Conservation (phyloP, 1,140 invertebrate species). For the Apis dorsata region DNA sequence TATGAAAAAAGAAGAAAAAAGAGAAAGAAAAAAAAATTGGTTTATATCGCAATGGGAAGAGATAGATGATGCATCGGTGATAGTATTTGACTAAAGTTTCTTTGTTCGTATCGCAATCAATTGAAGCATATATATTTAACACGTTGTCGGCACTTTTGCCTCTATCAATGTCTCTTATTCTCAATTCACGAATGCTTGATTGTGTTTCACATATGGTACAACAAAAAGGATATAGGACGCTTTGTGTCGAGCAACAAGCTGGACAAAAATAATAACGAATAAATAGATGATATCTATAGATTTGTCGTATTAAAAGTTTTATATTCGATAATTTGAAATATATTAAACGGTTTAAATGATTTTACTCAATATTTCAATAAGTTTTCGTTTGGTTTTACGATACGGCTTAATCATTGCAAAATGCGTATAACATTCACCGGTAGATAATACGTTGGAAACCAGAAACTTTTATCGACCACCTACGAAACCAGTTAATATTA, state of each 20-base stretch:
- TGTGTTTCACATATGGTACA: background rate
- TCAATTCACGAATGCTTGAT: slow-evolving; percentile 10
- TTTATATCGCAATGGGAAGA: no score
- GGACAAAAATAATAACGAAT: background rate
- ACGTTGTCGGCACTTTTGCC: slow-evolving; percentile 16
- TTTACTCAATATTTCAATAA: background rate
- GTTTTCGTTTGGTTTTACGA: background rate
- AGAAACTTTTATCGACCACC: background rate
- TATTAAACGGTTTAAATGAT: no score
- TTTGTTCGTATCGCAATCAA: slow-evolving; percentile 7
- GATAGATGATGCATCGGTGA: background rate
- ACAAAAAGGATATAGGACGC: background rate
- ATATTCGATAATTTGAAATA: no score
- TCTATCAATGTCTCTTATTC: slow-evolving; percentile 26
- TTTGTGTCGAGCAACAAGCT: background rate
- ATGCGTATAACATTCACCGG: background rate
- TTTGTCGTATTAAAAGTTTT: background rate
- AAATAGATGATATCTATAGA: background rate
- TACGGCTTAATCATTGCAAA: background rate
- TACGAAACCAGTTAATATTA: slow-evolving; percentile 14
- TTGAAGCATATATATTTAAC: slow-evolving; percentile 1
- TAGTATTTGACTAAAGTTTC: background rate
- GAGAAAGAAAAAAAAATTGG: no score
- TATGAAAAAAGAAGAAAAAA: no score
- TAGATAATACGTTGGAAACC: background rate